A percentile compares a stretch with the other conserved stretches of the same genome.
Evolutionary conservation across 2,797 vertebrate genomes (phyloP).

Genomic region (Poecilia velifera): DNA sequence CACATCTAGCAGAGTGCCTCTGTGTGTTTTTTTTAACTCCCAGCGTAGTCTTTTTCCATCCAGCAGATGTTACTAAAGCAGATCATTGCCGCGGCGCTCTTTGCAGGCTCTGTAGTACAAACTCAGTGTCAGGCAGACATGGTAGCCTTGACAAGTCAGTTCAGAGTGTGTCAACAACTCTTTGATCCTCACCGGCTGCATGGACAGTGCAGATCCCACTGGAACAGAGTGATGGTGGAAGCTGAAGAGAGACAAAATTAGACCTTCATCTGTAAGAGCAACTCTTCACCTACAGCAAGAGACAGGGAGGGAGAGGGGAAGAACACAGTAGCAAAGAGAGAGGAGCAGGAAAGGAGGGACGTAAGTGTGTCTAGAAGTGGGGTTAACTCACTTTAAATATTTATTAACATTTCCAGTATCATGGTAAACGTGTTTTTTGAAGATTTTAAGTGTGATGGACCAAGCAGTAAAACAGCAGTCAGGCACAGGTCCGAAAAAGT

Average conservation of each 20-base stretch:
- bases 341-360: conserved; percentile 48
- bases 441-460: not conserved
- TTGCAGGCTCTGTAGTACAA: conserved; percentile 41
- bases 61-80: conserved; percentile 42
- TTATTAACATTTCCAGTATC: no score
- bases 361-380: conserved; percentile 67
- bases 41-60: conserved; percentile 36
- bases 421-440: no score
- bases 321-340: conserved; percentile 47
- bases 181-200: conserved; percentile 48
- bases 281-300: conserved; percentile 50
- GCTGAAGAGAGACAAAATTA: conserved; percentile 54
- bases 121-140: conserved; percentile 44
- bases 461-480: not conserved
- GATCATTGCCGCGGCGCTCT: conserved; percentile 26
- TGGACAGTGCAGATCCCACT: conserved; percentile 36
- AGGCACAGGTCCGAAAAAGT: not conserved
- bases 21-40: conserved; percentile 14
- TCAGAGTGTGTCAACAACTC: conserved; percentile 60
- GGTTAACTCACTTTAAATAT: conserved; percentile 51
- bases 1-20: conserved; percentile 29
- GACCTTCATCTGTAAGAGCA: conserved; percentile 41
- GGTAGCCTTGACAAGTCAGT: conserved; percentile 49
- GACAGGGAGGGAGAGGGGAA: conserved; percentile 35
- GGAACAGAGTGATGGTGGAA: conserved; percentile 33